phyloP scores from a whole-genome alignment of 2,113 vertebrate species.

The Lota lota region DNA sequence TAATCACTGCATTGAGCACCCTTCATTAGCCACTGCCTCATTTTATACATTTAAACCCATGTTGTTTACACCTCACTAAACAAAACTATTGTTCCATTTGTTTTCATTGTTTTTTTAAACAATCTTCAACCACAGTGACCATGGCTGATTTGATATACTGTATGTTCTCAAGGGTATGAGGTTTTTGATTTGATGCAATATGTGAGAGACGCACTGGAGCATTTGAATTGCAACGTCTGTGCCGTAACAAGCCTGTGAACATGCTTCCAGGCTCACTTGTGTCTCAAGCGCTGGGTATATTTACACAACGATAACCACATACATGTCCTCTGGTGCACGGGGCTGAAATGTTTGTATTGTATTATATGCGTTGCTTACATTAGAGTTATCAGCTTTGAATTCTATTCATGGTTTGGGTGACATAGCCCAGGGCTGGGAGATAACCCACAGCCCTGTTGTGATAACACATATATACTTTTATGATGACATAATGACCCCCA shows the following conservation, averaged over 20 bases:
- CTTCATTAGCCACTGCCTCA: conserved; percentile 44
- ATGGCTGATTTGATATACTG: no score
- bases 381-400: conserved; percentile 47
- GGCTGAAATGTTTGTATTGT: conserved; percentile 41
- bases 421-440: conserved; percentile 44
- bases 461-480: conserved; percentile 54
- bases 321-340: conserved; percentile 32
- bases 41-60: conserved; percentile 14
- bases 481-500: conserved; percentile 51
- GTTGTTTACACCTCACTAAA: not conserved
- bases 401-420: conserved; percentile 39
- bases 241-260: not conserved
- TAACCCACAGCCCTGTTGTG: conserved; percentile 27
- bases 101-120: no score
- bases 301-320: conserved; percentile 47
- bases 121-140: no score
- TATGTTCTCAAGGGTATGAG: not conserved
- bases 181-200: not conserved
- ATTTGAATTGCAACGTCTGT: no score
- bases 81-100: not conserved
- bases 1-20: conserved; percentile 53
- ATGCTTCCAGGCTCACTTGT: conserved; percentile 12
- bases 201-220: no score
- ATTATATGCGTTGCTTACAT: conserved; percentile 16
- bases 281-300: conserved; percentile 43